A percentile compares a stretch with the other conserved stretches of the same genome.
phyloP scores from a whole-genome alignment of 2,113 vertebrate genomes.

The Patagioenas fasciata region DNA sequence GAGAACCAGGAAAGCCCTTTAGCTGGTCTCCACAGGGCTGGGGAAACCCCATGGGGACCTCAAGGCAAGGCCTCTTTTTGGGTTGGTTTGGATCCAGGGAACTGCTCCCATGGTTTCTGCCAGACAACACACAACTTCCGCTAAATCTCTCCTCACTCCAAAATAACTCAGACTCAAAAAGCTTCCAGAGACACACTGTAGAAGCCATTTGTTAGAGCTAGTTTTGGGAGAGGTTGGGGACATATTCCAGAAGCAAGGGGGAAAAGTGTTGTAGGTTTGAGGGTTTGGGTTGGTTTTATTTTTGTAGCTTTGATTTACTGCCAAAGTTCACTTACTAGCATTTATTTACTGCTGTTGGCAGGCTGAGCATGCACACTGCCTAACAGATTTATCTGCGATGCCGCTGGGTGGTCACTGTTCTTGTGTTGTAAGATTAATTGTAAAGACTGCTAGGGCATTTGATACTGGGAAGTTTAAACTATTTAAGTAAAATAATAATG shows the following conservation, averaged over 20 bases:
- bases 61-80: not conserved
- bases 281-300: not conserved
- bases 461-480: not conserved
- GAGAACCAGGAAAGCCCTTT: not conserved
- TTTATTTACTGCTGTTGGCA: conserved; percentile 39
- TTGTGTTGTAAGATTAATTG: conserved; percentile 28
- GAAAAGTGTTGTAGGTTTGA: not conserved
- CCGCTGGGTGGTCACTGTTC: conserved; percentile 45
- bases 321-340: not conserved
- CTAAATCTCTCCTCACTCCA: not conserved
- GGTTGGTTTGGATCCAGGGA: not conserved
- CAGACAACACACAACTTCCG: not conserved
- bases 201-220: not conserved
- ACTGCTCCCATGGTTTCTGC: not conserved
- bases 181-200: not conserved
- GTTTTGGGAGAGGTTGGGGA: not conserved
- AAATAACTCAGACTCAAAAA: not conserved
- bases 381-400: conserved; percentile 47
- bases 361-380: not conserved
- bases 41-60: not conserved
- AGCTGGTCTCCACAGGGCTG: not conserved
- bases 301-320: conserved; percentile 4
- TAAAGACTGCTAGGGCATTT: not conserved
- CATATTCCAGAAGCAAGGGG: not conserved
- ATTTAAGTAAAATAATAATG: not conserved